Conservation (phyloP, 2,888 invertebrate genomes). For the Bombyx huttoni region DNA sequence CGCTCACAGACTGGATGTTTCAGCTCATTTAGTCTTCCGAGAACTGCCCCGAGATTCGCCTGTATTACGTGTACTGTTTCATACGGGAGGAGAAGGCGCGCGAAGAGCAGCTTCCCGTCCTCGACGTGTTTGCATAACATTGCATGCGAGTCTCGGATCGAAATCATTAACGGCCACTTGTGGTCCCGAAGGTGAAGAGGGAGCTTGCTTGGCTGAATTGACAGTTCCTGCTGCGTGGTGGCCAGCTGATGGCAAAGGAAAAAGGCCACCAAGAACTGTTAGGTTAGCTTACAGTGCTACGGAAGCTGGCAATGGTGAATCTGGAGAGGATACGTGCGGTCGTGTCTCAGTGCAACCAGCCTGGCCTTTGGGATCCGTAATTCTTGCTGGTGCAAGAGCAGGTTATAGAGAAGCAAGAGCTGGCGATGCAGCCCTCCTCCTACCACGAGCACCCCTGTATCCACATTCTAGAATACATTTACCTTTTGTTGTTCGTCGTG, state of each 20-base stretch:
- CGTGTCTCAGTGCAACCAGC: constrained; percentile 77
- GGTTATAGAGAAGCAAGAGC: constrained; percentile 88
- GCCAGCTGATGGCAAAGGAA: constrained; percentile 77
- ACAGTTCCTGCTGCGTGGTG: constrained; percentile 94
- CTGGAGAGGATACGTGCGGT: constrained; percentile 80
- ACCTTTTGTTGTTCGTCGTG: constrained; percentile 88
- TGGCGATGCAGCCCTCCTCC: constrained; percentile 85
- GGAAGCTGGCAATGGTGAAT: constrained; percentile 81
- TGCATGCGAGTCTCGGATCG: constrained; percentile 78
- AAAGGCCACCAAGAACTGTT: constrained; percentile 80
- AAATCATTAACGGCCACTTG: constrained; percentile 87
- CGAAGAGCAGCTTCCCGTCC: constrained; percentile 78
- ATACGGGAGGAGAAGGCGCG: constrained; percentile 88
- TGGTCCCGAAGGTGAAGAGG: constrained; percentile 92
- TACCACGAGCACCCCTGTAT: constrained; percentile 91
- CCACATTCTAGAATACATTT: constrained; percentile 92
- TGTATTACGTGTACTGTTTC: constrained; percentile 92
- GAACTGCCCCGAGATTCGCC: constrained; percentile 91
- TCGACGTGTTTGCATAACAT: constrained; percentile 84
- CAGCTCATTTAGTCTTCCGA: constrained; percentile 91
- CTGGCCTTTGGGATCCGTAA: constrained; percentile 76
- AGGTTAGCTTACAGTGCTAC: constrained; percentile 91
- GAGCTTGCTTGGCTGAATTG: constrained; percentile 91
- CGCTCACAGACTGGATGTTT: constrained; percentile 88
- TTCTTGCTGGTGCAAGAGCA: constrained; percentile 82